Percentiles rank a stretch among this genome's conserved stretches.
These are phyloP conservation scores for Bombus superbus DNA, from an alignment of 1,140 invertebrate species.

Conservation along the genomic window DNA sequence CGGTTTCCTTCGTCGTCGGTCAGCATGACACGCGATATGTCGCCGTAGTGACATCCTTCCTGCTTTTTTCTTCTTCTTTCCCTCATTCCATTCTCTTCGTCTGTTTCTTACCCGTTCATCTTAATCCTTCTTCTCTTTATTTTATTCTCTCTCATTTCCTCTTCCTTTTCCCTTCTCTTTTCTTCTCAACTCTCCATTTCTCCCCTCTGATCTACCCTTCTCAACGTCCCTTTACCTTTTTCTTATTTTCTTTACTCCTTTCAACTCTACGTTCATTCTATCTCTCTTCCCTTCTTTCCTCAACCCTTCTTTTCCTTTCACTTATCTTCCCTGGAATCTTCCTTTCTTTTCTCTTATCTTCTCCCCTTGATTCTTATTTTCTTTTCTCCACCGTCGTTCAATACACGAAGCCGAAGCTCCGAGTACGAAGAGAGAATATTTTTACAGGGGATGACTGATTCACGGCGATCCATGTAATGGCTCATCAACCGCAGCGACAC, in stretches of 20 bases:
- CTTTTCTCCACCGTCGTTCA: slow-evolving; percentile 10
- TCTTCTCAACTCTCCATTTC: too few species aligned
- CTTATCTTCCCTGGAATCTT: background rate
- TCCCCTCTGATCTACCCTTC: background rate
- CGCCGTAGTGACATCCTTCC: slow-evolving; percentile 42
- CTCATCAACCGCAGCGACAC: slow-evolving; percentile 59
- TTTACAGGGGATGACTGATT: slow-evolving; percentile 57
- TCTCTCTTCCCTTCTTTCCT: background rate
- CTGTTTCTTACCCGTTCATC: background rate
- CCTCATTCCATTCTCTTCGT: background rate
- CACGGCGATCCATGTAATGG: slow-evolving; percentile 61
- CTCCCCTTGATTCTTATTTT: background rate
- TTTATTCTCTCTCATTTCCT: background rate
- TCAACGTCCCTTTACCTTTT: background rate
- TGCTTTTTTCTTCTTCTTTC: too few species aligned
- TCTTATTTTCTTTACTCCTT: background rate
- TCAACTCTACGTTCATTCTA: background rate
- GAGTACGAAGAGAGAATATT: slow-evolving; percentile 27
- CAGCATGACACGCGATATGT: slow-evolving; percentile 37
- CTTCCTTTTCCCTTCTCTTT: background rate
- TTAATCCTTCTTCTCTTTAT: background rate
- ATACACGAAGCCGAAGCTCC: background rate
- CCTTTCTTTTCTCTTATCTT: background rate
- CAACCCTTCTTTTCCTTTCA: background rate
- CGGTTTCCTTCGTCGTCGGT: slow-evolving; percentile 34